Conservation (phyloP, 2,888 invertebrate species). For the Frankliniella fusca region DNA sequence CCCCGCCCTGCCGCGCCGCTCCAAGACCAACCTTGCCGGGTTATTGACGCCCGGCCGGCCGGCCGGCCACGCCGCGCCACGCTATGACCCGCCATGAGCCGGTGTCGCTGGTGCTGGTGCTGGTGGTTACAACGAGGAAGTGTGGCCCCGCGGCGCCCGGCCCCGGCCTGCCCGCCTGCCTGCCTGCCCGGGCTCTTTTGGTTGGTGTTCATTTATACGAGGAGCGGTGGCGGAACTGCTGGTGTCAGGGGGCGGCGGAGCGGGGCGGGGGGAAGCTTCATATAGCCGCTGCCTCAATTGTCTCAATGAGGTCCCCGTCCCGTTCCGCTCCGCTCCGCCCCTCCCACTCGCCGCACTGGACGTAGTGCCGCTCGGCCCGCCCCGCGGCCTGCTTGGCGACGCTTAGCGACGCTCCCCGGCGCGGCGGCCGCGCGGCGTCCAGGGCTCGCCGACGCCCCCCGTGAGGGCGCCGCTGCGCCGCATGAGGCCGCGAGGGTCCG, state of each 20-base stretch:
- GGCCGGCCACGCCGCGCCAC: neutral
- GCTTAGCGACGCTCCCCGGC: neutral
- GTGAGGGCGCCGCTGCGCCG: neutral
- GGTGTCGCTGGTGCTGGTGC: too few species aligned
- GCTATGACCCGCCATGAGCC: too few species aligned
- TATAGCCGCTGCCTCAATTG: conserved; percentile 11
- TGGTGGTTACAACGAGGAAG: too few species aligned
- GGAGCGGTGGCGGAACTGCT: too few species aligned
- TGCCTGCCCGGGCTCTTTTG: too few species aligned
- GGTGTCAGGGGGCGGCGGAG: too few species aligned
- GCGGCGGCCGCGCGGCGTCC: neutral
- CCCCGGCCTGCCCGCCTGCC: too few species aligned
- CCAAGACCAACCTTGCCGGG: neutral
- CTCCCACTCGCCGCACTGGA: neutral
- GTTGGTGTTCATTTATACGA: too few species aligned
- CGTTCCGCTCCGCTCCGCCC: neutral
- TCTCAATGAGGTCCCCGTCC: neutral
- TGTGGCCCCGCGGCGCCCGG: too few species aligned
- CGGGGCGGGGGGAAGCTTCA: too few species aligned
- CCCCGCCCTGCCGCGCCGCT: neutral
- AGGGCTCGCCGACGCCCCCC: neutral
- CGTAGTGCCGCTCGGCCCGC: neutral
- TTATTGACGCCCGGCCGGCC: neutral
- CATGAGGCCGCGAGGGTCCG: neutral
- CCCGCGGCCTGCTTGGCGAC: neutral